Evolutionary conservation across 2,797 vertebrate genomes (phyloP).

Genomic region (Tadarida brasiliensis): DNA sequence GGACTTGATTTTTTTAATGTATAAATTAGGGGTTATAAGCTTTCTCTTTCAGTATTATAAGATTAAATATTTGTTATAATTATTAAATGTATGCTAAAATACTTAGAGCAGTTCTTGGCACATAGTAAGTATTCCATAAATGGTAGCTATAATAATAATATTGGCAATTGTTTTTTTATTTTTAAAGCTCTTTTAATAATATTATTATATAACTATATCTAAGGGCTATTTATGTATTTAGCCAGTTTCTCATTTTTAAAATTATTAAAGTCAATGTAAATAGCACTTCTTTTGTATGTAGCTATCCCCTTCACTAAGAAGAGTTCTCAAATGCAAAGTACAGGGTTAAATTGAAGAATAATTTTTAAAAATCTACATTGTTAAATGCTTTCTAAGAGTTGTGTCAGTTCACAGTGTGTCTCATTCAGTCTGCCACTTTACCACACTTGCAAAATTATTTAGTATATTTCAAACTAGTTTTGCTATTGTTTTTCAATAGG

Average conservation of each 20-base stretch:
- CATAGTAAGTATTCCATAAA: slow-evolving; percentile 26
- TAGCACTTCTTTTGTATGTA: not conserved
- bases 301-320: slow-evolving; percentile 3
- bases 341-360: slow-evolving; percentile 56
- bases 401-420: not conserved
- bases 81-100: slow-evolving; percentile 36
- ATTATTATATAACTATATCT: not conserved
- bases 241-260: slow-evolving; percentile 28
- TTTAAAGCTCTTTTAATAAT: slow-evolving; percentile 22
- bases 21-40: slow-evolving; percentile 6
- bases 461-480: slow-evolving; percentile 72
- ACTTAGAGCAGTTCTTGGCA: not conserved
- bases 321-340: slow-evolving; percentile 41
- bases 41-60: not conserved
- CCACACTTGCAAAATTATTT: slow-evolving; percentile 24
- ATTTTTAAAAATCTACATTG: slow-evolving; percentile 42
- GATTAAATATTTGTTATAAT: slow-evolving; percentile 30
- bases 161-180: slow-evolving; percentile 43
- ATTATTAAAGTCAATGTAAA: not conserved
- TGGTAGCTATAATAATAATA: slow-evolving; percentile 59
- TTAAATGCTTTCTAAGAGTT: slow-evolving; percentile 54
- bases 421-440: slow-evolving; percentile 31
- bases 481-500: not conserved
- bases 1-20: not conserved
- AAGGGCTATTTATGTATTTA: not conserved